Percentiles rank a stretch among this genome's conserved stretches.
Evolutionary conservation across 2,888 invertebrate species (phyloP).

Genomic region (Adineta ricciae): DNA sequence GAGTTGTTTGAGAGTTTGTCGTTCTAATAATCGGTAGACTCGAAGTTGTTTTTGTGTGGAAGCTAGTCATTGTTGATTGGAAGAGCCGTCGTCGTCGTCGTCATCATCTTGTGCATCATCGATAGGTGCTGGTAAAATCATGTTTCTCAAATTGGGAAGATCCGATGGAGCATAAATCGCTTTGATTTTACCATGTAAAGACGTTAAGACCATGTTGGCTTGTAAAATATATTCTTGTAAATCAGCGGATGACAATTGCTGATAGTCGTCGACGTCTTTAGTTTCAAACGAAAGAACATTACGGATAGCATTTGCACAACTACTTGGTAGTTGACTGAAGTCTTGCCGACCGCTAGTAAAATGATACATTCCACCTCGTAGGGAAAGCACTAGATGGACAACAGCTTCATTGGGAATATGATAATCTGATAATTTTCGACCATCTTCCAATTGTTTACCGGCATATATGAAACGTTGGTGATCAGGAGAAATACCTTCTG

Average conservation of each 20-base stretch:
- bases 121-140: background rate
- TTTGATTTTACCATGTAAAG: background rate
- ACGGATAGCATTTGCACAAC: too few species aligned
- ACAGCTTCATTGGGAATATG: slow-evolving; percentile 67
- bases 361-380: slow-evolving; percentile 53
- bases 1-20: background rate
- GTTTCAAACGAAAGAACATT: background rate
- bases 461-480: slow-evolving; percentile 68
- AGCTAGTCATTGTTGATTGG: background rate
- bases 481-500: slow-evolving; percentile 76
- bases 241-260: background rate
- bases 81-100: background rate
- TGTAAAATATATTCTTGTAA: background rate
- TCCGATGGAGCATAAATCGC: background rate
- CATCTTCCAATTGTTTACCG: slow-evolving; percentile 59
- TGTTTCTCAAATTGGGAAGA: background rate
- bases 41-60: background rate
- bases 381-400: slow-evolving; percentile 71
- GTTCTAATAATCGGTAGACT: background rate
- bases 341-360: background rate
- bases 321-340: background rate
- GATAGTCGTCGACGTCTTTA: background rate
- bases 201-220: background rate
- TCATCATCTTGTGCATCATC: background rate
- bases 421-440: slow-evolving; percentile 57